A percentile compares a stretch with the other conserved stretches of the same genome.
phyloP scores from a whole-genome alignment of 2,888 invertebrate species.

The Pollenia amentaria region DNA sequence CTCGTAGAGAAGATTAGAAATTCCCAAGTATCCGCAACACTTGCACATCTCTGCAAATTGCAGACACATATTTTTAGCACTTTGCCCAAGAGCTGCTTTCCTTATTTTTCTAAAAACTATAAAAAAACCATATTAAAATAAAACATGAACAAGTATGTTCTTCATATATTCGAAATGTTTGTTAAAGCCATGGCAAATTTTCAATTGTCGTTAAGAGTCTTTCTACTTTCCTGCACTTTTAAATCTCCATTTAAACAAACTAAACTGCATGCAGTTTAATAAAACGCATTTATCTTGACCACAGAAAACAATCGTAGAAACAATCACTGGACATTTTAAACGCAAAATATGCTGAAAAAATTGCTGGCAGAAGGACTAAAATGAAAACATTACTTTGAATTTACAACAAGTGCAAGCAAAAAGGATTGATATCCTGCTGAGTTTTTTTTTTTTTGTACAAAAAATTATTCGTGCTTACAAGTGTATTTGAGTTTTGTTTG shows the following conservation, averaged over 20 bases:
- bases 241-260: slow-evolving; percentile 18
- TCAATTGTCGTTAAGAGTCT: slow-evolving; percentile 31
- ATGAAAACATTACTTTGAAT: slow-evolving; percentile 17
- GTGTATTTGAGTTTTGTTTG: slow-evolving; percentile 62
- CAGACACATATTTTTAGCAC: background rate
- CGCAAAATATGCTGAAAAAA: slow-evolving; percentile 1
- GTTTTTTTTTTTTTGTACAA: background rate
- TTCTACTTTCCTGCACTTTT: slow-evolving; percentile 14
- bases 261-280: slow-evolving; percentile 2
- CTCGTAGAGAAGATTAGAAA: too few species aligned
- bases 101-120: background rate
- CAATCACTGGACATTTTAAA: slow-evolving; percentile 41
- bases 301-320: background rate
- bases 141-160: slow-evolving; percentile 3
- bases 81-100: background rate
- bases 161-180: background rate
- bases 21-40: too few species aligned
- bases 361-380: slow-evolving; percentile 14
- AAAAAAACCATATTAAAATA: slow-evolving; percentile 1
- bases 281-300: slow-evolving; percentile 23
- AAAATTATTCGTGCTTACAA: slow-evolving; percentile 62
- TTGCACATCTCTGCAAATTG: background rate
- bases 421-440: slow-evolving; percentile 36
- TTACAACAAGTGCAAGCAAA: background rate
- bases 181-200: slow-evolving; percentile 38